Percentiles rank a stretch among this genome's conserved stretches.
Evolutionary conservation across 2,797 vertebrate genomes (phyloP).

Genomic region (Phataginus tetradactyla): DNA sequence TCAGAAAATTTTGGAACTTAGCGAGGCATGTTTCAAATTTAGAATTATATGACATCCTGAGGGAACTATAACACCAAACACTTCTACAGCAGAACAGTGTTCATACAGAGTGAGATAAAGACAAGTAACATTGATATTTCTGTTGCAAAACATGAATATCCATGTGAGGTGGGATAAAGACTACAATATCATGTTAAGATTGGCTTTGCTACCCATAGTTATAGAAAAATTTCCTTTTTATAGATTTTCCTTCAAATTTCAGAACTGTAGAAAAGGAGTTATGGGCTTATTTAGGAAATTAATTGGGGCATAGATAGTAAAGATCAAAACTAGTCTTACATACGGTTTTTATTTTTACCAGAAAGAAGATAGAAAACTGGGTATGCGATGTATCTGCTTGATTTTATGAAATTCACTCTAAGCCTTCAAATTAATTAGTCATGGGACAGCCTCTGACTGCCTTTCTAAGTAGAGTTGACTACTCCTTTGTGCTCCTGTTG

Average conservation of each 20-base stretch:
- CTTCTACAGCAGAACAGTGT: background rate
- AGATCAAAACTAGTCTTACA: background rate
- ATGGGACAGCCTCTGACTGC: background rate
- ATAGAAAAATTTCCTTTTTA: background rate
- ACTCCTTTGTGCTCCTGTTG: background rate
- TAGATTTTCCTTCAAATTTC: slow-evolving; percentile 8
- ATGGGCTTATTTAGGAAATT: background rate
- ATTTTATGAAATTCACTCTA: slow-evolving; percentile 18
- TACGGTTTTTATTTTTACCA: slow-evolving; percentile 28
- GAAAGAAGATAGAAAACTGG: background rate
- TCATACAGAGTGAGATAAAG: background rate
- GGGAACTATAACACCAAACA: background rate
- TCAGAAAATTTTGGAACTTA: slow-evolving; percentile 10
- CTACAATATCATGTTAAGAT: background rate
- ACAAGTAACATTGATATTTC: background rate
- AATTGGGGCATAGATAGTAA: background rate
- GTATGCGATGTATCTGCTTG: background rate
- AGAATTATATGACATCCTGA: background rate
- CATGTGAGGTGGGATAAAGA: background rate
- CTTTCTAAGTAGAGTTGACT: background rate
- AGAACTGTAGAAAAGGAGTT: background rate
- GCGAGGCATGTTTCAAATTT: slow-evolving; percentile 1
- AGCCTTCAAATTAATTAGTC: background rate
- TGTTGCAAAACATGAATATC: background rate
- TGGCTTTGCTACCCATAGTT: background rate